Percentiles rank a stretch among this genome's conserved stretches.
phyloP scores from a whole-genome alignment of 2,888 invertebrate genomes.

The Microctonus hyperodae region DNA sequence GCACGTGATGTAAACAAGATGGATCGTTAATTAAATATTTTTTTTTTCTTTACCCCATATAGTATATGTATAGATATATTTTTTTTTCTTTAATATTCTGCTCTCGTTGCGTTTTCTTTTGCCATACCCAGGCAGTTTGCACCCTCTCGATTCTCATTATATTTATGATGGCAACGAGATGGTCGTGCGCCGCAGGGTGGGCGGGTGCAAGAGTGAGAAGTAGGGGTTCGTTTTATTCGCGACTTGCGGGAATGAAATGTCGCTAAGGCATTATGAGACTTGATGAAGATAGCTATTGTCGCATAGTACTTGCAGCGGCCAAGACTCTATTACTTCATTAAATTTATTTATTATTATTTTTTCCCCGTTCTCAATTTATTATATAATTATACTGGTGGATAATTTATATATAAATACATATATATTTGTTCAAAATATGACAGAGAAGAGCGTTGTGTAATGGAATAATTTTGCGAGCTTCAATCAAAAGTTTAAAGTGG shows the following conservation, averaged over 20 bases:
- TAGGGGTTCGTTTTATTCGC: background rate
- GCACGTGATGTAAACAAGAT: background rate
- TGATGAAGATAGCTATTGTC: background rate
- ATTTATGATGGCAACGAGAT: background rate
- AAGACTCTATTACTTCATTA: background rate
- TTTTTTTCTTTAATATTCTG: background rate
- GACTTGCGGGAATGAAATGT: slow-evolving; percentile 1
- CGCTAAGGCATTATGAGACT: background rate
- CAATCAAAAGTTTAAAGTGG: background rate
- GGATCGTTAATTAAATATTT: background rate
- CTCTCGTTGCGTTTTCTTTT: background rate
- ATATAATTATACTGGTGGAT: background rate
- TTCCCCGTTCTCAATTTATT: background rate
- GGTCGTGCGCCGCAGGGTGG: background rate
- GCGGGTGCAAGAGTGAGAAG: background rate
- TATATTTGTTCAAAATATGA: too few species aligned
- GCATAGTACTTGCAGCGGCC: background rate
- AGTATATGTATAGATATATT: too few species aligned
- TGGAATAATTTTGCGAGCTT: background rate
- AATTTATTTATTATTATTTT: background rate
- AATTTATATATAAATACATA: background rate
- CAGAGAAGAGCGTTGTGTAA: background rate
- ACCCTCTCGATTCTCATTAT: slow-evolving; percentile 7
- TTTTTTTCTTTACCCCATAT: too few species aligned
- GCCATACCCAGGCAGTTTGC: background rate